Percentiles rank a stretch among this genome's conserved stretches.
phyloP scores from a whole-genome alignment of 2,888 invertebrate species.

The Furcula furcula region DNA sequence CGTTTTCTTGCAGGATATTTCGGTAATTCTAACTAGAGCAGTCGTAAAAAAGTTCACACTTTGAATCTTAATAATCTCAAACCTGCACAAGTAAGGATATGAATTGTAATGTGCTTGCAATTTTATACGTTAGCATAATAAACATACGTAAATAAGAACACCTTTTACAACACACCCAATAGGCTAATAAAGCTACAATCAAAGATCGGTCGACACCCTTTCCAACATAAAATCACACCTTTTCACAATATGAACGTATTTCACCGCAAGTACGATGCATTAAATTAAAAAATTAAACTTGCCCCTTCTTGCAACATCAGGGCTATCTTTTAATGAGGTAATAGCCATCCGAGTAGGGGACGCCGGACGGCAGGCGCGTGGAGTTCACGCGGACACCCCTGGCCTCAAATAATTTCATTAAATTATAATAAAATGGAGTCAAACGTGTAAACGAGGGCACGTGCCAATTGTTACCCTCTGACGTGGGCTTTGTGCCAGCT shows the following conservation, averaged over 20 bases:
- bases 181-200: too few species aligned
- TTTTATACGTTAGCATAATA: too few species aligned
- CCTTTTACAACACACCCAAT: too few species aligned
- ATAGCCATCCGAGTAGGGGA: slow-evolving; percentile 52
- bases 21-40: too few species aligned
- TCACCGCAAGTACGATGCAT: slow-evolving; percentile 51
- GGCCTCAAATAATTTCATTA: slow-evolving; percentile 70
- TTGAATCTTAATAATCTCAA: too few species aligned
- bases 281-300: slow-evolving; percentile 73
- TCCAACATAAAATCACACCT: slow-evolving; percentile 61
- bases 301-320: slow-evolving; percentile 49
- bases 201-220: slow-evolving; percentile 7
- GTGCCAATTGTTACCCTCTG: slow-evolving; percentile 53
- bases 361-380: slow-evolving; percentile 36
- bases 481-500: slow-evolving; percentile 27
- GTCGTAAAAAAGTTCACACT: too few species aligned
- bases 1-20: too few species aligned
- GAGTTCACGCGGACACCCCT: slow-evolving; percentile 56
- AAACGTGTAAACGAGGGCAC: slow-evolving; percentile 73
- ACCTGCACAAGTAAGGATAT: too few species aligned
- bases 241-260: slow-evolving; percentile 42
- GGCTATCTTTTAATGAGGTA: slow-evolving; percentile 71
- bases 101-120: too few species aligned
- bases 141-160: too few species aligned
- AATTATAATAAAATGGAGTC: slow-evolving; percentile 74